Evolutionary conservation across 2,888 invertebrate genomes (phyloP).

Genomic region (Orchestes rusci): DNA sequence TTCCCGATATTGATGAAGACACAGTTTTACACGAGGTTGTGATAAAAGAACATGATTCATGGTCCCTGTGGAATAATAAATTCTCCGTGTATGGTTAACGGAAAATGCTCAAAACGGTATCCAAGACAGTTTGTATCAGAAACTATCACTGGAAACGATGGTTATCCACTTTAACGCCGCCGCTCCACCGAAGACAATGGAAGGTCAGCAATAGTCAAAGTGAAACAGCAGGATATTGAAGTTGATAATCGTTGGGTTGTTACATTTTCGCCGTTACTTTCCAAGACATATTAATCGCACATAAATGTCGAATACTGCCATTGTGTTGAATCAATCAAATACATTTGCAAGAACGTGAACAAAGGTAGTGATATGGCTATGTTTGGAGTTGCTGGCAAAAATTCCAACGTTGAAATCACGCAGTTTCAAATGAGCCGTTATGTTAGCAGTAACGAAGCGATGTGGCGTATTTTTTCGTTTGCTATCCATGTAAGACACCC

Average conservation of each 20-base stretch:
- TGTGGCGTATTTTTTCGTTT: slow-evolving; percentile 29
- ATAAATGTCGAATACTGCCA: slow-evolving; percentile 38
- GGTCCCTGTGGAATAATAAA: slow-evolving; percentile 39
- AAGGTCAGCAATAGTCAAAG: slow-evolving; percentile 4
- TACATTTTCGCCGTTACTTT: slow-evolving; percentile 34
- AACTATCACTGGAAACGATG: slow-evolving; percentile 32
- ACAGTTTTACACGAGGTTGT: slow-evolving; percentile 6
- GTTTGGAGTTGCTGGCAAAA: slow-evolving; percentile 19
- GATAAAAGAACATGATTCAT: slow-evolving; percentile 38
- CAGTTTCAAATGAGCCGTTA: slow-evolving; percentile 25
- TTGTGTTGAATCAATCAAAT: slow-evolving; percentile 39
- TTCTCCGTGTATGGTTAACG: slow-evolving; percentile 40
- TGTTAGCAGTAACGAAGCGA: slow-evolving; percentile 32
- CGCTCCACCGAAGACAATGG: slow-evolving; percentile 19
- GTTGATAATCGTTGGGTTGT: slow-evolving; percentile 28
- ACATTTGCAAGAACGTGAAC: slow-evolving; percentile 36
- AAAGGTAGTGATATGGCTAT: slow-evolving; percentile 37
- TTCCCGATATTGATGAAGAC: slow-evolving; percentile 2
- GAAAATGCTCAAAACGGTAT: slow-evolving; percentile 34
- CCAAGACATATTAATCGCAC: slow-evolving; percentile 31
- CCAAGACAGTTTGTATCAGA: slow-evolving; percentile 30
- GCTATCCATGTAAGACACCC: slow-evolving; percentile 32
- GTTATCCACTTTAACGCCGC: slow-evolving; percentile 34
- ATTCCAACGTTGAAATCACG: slow-evolving; percentile 4
- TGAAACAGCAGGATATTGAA: slow-evolving; percentile 6